Evolutionary conservation across 2,797 vertebrate species (phyloP).

Genomic region (Ctenopoma kingsleyae): DNA sequence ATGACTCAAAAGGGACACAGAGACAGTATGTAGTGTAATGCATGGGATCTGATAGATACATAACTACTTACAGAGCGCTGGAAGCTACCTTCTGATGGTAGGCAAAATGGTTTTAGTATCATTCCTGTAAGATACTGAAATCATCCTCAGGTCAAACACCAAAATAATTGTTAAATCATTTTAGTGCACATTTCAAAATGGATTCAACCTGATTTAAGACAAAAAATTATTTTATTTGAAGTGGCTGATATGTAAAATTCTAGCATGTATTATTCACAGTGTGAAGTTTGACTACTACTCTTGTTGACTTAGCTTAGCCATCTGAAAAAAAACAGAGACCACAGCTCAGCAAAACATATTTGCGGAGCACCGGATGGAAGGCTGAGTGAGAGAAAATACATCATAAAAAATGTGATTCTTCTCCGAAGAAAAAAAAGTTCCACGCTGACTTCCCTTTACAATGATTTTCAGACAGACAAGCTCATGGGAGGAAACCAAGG

Average conservation of each 20-base stretch:
- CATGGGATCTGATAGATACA: neutral
- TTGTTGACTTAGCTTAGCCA: conserved; percentile 55
- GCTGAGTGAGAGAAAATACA: conserved; percentile 71
- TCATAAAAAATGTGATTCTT: conserved; percentile 71
- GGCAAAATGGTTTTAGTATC: neutral
- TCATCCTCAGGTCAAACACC: neutral
- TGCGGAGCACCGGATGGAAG: conserved; percentile 62
- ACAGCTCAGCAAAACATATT: conserved; percentile 61
- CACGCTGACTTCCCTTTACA: conserved; percentile 68
- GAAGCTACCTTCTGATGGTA: neutral
- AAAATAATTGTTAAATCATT: neutral
- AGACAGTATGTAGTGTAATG: too few species aligned
- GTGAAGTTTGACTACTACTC: conserved; percentile 28
- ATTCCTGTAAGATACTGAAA: neutral
- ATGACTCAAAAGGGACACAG: neutral
- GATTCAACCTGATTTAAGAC: neutral
- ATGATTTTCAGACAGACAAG: conserved; percentile 74
- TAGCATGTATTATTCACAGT: conserved; percentile 41
- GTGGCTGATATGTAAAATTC: conserved; percentile 33
- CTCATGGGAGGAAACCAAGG: conserved; percentile 71
- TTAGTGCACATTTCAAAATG: neutral
- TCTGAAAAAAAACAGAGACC: conserved; percentile 54
- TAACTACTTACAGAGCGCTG: neutral
- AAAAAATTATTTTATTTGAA: conserved; percentile 24
- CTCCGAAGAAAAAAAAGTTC: conserved; percentile 56